A percentile compares a stretch with the other conserved stretches of the same genome.
phyloP scores from a whole-genome alignment of 2,113 vertebrate species.

The Acrocephalus kingi region DNA sequence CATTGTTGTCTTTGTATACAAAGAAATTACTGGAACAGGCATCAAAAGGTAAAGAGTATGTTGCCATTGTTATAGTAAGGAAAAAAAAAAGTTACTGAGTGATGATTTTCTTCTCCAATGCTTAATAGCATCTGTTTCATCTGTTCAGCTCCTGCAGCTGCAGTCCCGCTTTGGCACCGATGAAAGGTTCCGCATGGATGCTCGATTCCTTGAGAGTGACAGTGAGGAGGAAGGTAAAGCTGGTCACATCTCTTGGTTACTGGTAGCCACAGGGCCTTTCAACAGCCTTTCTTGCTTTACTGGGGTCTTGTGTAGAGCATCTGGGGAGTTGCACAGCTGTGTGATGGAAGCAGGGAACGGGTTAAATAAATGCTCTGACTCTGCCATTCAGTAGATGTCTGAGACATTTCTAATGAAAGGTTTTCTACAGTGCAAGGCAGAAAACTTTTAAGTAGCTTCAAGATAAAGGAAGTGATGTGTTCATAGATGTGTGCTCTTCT shows the following conservation, averaged over 20 bases:
- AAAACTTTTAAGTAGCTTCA: background rate
- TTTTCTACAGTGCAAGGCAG: background rate
- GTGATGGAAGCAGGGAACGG: background rate
- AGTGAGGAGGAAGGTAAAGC: conserved; percentile 81
- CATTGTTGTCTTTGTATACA: background rate
- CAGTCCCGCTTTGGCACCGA: conserved; percentile 89
- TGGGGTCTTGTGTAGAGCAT: background rate
- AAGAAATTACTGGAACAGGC: background rate
- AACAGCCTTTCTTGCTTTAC: background rate
- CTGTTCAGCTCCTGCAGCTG: conserved; percentile 86
- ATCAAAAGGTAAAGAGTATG: background rate
- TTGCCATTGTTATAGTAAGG: background rate
- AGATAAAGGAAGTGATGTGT: background rate
- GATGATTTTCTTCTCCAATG: background rate
- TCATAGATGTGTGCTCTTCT: background rate
- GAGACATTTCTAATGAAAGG: background rate
- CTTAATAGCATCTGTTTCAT: background rate
- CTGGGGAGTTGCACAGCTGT: background rate
- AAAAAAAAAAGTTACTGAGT: background rate
- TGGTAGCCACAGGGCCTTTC: background rate
- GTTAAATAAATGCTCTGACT: background rate
- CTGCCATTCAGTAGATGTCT: background rate
- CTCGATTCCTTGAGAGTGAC: conserved; percentile 89
- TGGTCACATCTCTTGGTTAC: background rate
- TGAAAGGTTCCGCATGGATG: conserved; percentile 89